These are phyloP conservation scores for Scytalopus superciliaris DNA, from an alignment of 2,113 vertebrate species.

Conservation along the genomic window DNA sequence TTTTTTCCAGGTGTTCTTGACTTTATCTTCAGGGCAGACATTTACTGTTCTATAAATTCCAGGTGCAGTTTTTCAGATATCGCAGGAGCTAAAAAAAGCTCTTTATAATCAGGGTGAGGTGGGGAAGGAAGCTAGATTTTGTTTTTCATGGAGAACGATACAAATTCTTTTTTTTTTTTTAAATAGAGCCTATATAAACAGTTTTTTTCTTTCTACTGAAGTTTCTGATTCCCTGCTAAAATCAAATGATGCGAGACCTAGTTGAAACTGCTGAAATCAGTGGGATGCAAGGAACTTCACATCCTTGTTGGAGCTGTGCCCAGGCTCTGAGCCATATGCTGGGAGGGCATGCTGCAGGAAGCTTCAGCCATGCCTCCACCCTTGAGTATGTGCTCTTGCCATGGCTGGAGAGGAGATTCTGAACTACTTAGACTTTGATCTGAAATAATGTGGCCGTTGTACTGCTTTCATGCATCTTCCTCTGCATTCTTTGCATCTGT, in stretches of 20 bases:
- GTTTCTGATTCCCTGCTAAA: slow-evolving; percentile 9
- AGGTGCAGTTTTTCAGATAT: background rate
- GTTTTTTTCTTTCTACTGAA: background rate
- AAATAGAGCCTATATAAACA: background rate
- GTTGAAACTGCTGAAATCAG: slow-evolving; percentile 11
- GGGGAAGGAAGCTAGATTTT: background rate
- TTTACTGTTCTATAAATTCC: background rate
- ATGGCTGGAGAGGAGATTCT: background rate
- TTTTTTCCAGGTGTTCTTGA: background rate
- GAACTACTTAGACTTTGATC: background rate
- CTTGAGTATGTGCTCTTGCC: background rate
- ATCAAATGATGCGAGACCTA: background rate
- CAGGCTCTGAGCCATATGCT: background rate
- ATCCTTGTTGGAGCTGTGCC: slow-evolving; percentile 18
- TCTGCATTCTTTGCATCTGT: background rate
- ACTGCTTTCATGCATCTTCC: background rate
- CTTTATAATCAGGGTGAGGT: background rate
- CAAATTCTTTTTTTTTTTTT: background rate
- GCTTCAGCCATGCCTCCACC: background rate
- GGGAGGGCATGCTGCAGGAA: background rate
- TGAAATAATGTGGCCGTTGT: background rate
- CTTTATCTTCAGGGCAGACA: background rate
- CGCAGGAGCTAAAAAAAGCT: background rate
- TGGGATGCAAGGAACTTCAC: background rate
- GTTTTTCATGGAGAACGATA: background rate